phyloP scores from a whole-genome alignment of 1,140 invertebrate species.

The Pygmarrhopalites habei region DNA sequence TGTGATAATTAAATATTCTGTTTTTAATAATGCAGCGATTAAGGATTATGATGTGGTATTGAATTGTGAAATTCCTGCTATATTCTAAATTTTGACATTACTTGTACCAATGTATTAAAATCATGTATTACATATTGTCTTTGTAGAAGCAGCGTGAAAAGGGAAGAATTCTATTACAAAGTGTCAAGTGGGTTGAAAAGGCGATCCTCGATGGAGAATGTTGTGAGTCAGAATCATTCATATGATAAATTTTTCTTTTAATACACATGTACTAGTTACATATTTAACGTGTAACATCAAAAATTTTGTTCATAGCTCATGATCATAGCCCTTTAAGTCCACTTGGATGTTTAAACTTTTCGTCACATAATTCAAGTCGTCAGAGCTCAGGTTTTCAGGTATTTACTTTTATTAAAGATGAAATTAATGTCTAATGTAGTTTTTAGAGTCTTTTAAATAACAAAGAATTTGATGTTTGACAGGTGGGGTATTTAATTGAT shows the following conservation, averaged over 20 bases:
- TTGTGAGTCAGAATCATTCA: too few species aligned
- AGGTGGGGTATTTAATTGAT: conserved; percentile 63
- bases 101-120: not conserved
- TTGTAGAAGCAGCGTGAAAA: conserved; percentile 50
- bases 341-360: conserved; percentile 45
- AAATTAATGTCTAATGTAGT: too few species aligned
- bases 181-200: conserved; percentile 66
- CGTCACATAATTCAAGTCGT: conserved; percentile 39
- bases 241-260: too few species aligned
- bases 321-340: too few species aligned
- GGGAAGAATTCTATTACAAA: conserved; percentile 63
- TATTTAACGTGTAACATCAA: conserved; percentile 14
- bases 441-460: too few species aligned
- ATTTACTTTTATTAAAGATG: conserved; percentile 54
- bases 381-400: conserved; percentile 44
- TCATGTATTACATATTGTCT: not conserved
- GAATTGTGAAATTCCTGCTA: too few species aligned
- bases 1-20: not conserved
- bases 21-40: too few species aligned
- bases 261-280: too few species aligned
- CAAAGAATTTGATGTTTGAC: conserved; percentile 9
- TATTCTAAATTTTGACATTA: too few species aligned
- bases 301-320: conserved; percentile 22
- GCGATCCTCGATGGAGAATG: conserved; percentile 52
- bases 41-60: too few species aligned